These are phyloP conservation scores for Cephus cinctus DNA, from an alignment of 1,140 invertebrate species.

Conservation along the genomic window DNA sequence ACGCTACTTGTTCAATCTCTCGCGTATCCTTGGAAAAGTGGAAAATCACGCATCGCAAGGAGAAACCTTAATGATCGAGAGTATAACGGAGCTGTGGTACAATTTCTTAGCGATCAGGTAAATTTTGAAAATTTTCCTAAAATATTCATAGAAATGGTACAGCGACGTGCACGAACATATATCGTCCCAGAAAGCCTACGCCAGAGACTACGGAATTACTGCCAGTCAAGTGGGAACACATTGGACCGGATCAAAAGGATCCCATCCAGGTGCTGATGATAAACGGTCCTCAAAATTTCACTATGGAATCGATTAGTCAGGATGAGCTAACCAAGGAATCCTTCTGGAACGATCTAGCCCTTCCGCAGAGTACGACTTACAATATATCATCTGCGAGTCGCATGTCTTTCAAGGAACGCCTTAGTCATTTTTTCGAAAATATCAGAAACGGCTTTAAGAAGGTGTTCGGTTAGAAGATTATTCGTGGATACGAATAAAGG, in stretches of 20 bases:
- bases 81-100: not conserved
- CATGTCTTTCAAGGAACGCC: not conserved
- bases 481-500: too few species aligned
- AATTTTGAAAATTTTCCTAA: not conserved
- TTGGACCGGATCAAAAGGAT: not conserved
- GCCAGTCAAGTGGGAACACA: not conserved
- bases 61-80: conserved; percentile 1
- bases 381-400: not conserved
- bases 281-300: not conserved
- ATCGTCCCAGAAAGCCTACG: not conserved
- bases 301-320: not conserved
- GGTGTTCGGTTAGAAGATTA: not conserved
- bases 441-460: not conserved
- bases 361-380: not conserved
- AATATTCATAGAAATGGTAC: too few species aligned
- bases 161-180: not conserved
- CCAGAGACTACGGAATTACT: not conserved
- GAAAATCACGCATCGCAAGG: not conserved
- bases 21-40: not conserved
- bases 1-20: conserved; percentile 2
- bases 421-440: not conserved
- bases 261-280: not conserved
- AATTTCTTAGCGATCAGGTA: not conserved
- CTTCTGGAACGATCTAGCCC: not conserved
- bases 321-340: not conserved